Evolutionary conservation across 2,113 vertebrate species (phyloP), one percentile per base, ranked within the genome.

Genomic region (Perccottus glenii): DNA sequence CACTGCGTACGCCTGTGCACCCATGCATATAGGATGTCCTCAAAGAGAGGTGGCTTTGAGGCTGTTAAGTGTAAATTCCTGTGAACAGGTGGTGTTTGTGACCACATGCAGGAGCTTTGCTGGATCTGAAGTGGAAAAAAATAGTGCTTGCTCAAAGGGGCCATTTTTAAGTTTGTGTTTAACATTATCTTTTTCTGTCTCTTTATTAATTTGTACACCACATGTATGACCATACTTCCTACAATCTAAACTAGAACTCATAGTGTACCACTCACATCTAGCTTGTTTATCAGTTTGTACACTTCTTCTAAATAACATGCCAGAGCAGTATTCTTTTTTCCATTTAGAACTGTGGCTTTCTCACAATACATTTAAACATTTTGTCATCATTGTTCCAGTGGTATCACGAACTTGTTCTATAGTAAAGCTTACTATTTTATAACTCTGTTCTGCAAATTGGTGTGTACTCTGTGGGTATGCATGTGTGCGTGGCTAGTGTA

Each of bases 381-480:
- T 52, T 84, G 69, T 74, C 60, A 71, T 80, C 55, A 32, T 47
- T 71, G 64, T 77, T 51, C 64, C 36, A 49, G 27, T 60, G 67
- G 45, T 53, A 46, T 11, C 47, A 45, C 11, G 14, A 70, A 70
- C 38, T 70, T 15, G 5, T 11, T 53, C 57, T 71, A 67, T 16
- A 48, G 73, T 52, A 51, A 75, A 64, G 40, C 56, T 49, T 27
- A 27, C 19, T 27, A 27, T 27, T 27, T 49, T 50, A 16, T 27
- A 68, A 5, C 65, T 65, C 35, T 77, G 66, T 70, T 47, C 16
- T 44, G n/a, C 46, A 46, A 47, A 48, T 62, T 50, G 48, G 71
- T 15, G 35, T 42, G 63, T 11, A 15, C 36, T 48, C 16, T 68
- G 40, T 60, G 38, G 38, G 43, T 63, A 61, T 16, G 59, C 14